A percentile compares a stretch with the other conserved stretches of the same genome.
Evolutionary conservation across 2,113 vertebrate genomes (phyloP).

Genomic region (Noctilio leporinus): DNA sequence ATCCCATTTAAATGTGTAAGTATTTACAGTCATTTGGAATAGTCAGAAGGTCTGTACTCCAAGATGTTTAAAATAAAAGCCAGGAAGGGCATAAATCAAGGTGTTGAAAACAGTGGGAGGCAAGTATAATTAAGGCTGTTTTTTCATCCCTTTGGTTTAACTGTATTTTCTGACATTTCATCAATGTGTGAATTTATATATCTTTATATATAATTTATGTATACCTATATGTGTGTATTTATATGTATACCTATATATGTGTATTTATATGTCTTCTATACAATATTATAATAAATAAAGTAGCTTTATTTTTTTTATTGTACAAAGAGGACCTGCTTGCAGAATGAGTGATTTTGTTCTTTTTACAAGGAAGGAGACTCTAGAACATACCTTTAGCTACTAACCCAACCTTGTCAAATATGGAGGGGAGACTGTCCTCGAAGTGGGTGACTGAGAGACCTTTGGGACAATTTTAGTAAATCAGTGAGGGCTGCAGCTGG

Average conservation of each 20-base stretch:
- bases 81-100: neutral
- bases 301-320: neutral
- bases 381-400: neutral
- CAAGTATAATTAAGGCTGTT: neutral
- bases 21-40: neutral
- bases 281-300: neutral
- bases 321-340: neutral
- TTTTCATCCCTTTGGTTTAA: neutral
- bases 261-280: neutral
- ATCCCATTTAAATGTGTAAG: neutral
- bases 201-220: neutral
- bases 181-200: neutral
- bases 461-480: neutral
- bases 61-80: neutral
- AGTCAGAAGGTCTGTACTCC: neutral
- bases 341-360: neutral
- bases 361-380: neutral
- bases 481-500: neutral
- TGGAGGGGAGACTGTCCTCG: neutral
- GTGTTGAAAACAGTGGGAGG: neutral
- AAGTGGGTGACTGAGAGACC: neutral
- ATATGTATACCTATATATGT: too few species aligned
- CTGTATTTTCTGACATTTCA: neutral
- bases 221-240: neutral
- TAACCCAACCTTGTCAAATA: neutral